These are phyloP conservation scores for Lacanobia oleracea DNA, from an alignment of 2,888 invertebrate genomes.

Conservation along the genomic window DNA sequence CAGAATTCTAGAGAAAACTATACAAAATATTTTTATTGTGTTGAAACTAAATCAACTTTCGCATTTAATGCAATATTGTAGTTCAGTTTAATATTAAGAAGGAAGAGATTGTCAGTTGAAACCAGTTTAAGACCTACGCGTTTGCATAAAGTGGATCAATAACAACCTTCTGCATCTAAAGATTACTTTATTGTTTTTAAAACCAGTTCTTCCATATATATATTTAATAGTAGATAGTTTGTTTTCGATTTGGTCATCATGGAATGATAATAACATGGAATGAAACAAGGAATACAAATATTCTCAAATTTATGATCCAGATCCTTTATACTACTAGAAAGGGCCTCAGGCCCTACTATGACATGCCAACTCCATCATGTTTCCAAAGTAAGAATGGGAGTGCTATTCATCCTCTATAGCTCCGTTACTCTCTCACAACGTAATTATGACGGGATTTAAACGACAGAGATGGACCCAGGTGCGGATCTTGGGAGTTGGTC, in stretches of 20 bases:
- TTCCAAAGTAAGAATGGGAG: background rate
- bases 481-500: no score
- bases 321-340: no score
- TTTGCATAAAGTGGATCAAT: slow-evolving; percentile 40
- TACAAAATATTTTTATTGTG: slow-evolving; percentile 34
- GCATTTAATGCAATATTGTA: slow-evolving; percentile 29
- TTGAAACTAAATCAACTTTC: slow-evolving; percentile 42
- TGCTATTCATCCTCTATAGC: background rate
- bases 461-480: no score
- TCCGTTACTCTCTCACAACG: background rate
- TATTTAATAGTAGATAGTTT: background rate
- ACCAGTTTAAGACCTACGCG: slow-evolving; percentile 53
- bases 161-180: slow-evolving; percentile 10
- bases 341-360: background rate
- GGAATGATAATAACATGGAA: background rate
- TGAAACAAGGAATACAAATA: background rate
- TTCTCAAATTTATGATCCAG: no score
- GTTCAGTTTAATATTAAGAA: slow-evolving; percentile 28
- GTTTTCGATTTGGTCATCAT: background rate
- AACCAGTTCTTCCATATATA: background rate
- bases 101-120: slow-evolving; percentile 37
- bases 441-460: background rate
- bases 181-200: slow-evolving; percentile 28
- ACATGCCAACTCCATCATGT: background rate
- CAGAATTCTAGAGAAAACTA: slow-evolving; percentile 11